These are phyloP conservation scores for Panopea generosa DNA, from an alignment of 2,888 invertebrate species.

Conservation along the genomic window DNA sequence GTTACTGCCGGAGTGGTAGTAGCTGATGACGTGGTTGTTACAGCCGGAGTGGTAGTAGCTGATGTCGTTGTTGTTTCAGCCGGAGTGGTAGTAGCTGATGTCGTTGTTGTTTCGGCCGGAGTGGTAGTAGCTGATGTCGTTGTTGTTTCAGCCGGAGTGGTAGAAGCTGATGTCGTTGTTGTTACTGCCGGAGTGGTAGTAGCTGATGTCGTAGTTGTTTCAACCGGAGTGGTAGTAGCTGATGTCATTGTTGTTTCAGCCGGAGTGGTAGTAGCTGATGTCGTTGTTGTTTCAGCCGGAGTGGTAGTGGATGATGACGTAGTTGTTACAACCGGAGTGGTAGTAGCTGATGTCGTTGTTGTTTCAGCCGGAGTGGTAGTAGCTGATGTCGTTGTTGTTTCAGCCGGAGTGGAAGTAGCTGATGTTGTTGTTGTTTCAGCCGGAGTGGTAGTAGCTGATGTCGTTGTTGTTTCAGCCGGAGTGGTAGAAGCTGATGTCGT, in stretches of 20 bases:
- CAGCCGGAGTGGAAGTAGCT: not conserved
- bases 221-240: not conserved
- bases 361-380: constrained; percentile 8
- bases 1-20: not conserved
- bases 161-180: too few species aligned
- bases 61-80: constrained; percentile 1
- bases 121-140: not conserved
- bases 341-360: constrained; percentile 1
- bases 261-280: constrained; percentile 4
- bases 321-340: constrained; percentile 5
- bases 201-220: not conserved
- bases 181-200: not conserved
- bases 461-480: not conserved
- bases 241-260: constrained; percentile 5
- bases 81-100: not conserved
- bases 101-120: not conserved
- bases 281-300: constrained; percentile 9
- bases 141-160: too few species aligned
- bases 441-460: not conserved
- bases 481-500: not conserved
- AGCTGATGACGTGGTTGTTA: not conserved
- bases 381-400: not conserved
- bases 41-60: constrained; percentile 10
- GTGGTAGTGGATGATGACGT: constrained; percentile 14
- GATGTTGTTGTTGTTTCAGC: not conserved